Evolutionary conservation across 2,113 vertebrate species (phyloP), one percentile per base, ranked within the genome.

Genomic region (Hemiscyllium ocellatum): DNA sequence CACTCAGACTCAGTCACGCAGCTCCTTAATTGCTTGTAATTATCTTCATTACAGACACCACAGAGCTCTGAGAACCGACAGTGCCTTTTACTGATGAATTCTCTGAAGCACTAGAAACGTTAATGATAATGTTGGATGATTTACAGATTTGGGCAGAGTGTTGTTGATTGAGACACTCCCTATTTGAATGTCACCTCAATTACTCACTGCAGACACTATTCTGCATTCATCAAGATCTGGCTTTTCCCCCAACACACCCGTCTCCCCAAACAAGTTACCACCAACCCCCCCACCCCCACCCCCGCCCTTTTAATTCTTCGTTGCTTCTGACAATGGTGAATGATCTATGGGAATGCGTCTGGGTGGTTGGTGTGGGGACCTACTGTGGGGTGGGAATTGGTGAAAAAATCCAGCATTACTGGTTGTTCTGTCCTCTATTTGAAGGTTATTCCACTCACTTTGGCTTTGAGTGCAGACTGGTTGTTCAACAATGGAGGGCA

Each of bases 31-130:
- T 91, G 2, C 33, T 65, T 22, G 33, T 93, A 93, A 93, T 93
- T 93, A 93, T 66, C 89, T 66, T 93, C 89, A 93, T 66, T 93
- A 66, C 89, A 93, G 89, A 66, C 29, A 93, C 89, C 89, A 93
- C 61, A 66, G 17, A 93, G n/a, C 61, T 93, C 56, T 22, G 61
- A 93, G 29, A 68, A 33, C 61, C 66, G 29, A 93, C 33, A 66
- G 33, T 37, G 61, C 33, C 89, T 93, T 66, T 93, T 66, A 93
- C 89, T 66, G 61, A 66, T 66, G 89, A 24, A 42, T 66, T 93
- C 56, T 93, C 61, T 37, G 66, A 93, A 93, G 89, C 65, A 37
- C 89, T 3, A 93, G 61, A 66, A 93, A 93, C 66, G 89, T 37
- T 93, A 93, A 93, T 93, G 61, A 93, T 66, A 93, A 61, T 37